Conservation (phyloP, 2,113 vertebrate species). For the Bufo gargarizans region DNA sequence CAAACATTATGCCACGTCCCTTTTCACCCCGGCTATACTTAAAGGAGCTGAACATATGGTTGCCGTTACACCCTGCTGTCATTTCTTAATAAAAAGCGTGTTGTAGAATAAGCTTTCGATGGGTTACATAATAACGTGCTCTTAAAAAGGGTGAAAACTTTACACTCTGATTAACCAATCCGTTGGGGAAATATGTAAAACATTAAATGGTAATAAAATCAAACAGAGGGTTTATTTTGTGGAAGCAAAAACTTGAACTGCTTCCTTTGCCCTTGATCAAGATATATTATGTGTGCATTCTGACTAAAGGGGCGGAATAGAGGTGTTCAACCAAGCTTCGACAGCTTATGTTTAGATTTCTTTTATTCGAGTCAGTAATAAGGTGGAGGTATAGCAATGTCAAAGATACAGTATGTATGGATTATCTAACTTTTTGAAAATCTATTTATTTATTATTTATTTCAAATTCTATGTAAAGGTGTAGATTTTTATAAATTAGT, state of each 20-base stretch:
- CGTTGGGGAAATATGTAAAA: conserved; percentile 54
- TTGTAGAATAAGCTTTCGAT: conserved; percentile 53
- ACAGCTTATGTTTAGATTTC: neutral
- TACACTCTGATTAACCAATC: conserved; percentile 55
- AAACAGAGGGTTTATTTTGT: conserved; percentile 52
- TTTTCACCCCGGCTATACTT: conserved; percentile 50
- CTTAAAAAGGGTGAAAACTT: conserved; percentile 56
- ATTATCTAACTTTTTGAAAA: neutral
- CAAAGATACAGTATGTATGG: neutral
- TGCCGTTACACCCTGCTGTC: conserved; percentile 56
- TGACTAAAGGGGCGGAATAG: neutral
- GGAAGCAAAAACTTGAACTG: conserved; percentile 11
- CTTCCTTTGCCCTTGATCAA: conserved; percentile 40
- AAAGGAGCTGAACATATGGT: conserved; percentile 52
- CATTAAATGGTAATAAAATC: conserved; percentile 56
- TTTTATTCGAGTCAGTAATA: neutral
- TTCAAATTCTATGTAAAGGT: too few relatives aligned
- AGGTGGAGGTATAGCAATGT: neutral
- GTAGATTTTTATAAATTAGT: too few relatives aligned
- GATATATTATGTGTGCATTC: conserved; percentile 41
- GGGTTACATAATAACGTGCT: conserved; percentile 25
- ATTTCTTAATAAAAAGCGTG: conserved; percentile 57
- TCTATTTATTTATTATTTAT: too few relatives aligned
- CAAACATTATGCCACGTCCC: conserved; percentile 48
- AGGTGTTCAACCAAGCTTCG: neutral